Evolutionary conservation across 2,113 vertebrate genomes (phyloP).

Genomic region (Ceratotherium simum): DNA sequence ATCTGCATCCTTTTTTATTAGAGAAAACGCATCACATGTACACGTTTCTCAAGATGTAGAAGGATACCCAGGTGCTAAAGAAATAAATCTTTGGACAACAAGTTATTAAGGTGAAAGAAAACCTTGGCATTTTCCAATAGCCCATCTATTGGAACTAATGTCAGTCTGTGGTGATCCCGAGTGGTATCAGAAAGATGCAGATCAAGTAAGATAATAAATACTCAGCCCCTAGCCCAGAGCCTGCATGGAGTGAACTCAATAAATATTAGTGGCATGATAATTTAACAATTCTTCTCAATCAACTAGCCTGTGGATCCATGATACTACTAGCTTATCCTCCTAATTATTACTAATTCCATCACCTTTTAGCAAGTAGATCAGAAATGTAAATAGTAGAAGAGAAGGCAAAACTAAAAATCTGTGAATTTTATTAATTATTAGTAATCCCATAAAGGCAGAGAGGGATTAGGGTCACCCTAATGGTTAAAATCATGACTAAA

Average conservation of each 20-base stretch:
- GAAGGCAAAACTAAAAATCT: neutral
- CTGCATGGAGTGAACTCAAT: neutral
- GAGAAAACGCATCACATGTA: neutral
- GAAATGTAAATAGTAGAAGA: conserved; percentile 44
- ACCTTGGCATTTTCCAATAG: neutral
- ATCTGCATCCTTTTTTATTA: neutral
- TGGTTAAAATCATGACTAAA: conserved; percentile 22
- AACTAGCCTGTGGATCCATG: neutral
- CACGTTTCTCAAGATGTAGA: neutral
- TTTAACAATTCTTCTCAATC: neutral
- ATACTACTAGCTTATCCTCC: neutral
- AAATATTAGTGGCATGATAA: neutral
- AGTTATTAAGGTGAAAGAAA: neutral
- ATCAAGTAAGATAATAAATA: neutral
- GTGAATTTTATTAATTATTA: neutral
- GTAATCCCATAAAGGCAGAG: neutral
- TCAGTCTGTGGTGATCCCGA: neutral
- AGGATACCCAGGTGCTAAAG: neutral
- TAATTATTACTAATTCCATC: neutral
- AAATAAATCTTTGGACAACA: neutral
- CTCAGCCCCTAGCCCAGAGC: neutral
- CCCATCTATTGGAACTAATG: neutral
- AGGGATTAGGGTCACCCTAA: neutral
- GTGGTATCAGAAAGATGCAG: neutral
- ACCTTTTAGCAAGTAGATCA: neutral